These are phyloP conservation scores for Lutraria lutraria DNA, from an alignment of 2,888 invertebrate species.

Conservation along the genomic window DNA sequence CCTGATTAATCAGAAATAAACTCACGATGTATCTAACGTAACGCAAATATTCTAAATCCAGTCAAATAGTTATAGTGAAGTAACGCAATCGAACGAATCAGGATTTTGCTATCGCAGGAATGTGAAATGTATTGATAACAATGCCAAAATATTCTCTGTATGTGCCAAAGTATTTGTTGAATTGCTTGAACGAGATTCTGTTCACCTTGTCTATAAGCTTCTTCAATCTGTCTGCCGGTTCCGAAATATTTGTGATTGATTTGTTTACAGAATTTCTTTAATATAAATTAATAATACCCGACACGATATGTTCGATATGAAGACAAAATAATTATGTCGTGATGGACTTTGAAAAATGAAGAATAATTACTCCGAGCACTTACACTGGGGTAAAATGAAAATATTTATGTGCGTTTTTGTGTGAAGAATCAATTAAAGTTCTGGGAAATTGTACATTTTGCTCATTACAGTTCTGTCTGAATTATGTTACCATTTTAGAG, in stretches of 20 bases:
- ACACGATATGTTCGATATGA: too few relatives aligned
- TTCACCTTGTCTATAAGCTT: neutral
- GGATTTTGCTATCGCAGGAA: neutral
- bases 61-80: neutral
- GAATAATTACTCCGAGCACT: neutral
- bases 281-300: neutral
- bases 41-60: too few relatives aligned
- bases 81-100: neutral
- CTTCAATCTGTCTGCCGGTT: neutral
- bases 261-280: neutral
- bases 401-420: neutral
- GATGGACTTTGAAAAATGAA: neutral
- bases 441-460: neutral
- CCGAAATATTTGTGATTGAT: neutral
- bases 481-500: neutral
- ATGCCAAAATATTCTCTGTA: neutral
- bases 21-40: too few relatives aligned
- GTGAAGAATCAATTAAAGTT: neutral
- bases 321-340: neutral
- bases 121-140: neutral
- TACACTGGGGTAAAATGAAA: neutral
- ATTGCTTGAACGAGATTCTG: neutral
- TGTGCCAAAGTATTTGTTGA: slow-evolving; percentile 7
- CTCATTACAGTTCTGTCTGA: neutral
- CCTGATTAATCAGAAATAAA: too few relatives aligned